Percentiles rank a stretch among this genome's conserved stretches.
phyloP scores from a whole-genome alignment of 2,888 invertebrate species.

The Macaria liturata region DNA sequence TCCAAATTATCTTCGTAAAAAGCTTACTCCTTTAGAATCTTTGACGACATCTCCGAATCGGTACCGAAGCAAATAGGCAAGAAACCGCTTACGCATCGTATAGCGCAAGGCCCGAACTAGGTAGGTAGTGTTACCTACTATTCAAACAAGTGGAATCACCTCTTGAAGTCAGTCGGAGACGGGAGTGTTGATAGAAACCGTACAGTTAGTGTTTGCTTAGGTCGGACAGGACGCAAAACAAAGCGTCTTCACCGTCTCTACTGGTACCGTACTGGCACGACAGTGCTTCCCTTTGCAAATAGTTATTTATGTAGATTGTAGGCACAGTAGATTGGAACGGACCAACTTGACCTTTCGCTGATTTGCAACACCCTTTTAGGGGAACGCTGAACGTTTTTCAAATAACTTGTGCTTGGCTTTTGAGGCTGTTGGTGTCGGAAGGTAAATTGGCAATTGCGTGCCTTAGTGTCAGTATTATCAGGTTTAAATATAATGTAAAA shows the following conservation, averaged over 20 bases:
- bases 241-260: slow-evolving; percentile 20
- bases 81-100: slow-evolving; percentile 5
- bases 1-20: no score
- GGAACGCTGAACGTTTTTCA: background rate
- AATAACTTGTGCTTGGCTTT: no score
- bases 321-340: slow-evolving; percentile 5
- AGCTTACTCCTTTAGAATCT: background rate
- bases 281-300: slow-evolving; percentile 17
- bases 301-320: slow-evolving; percentile 14
- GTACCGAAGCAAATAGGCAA: background rate
- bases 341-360: slow-evolving; percentile 8
- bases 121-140: background rate
- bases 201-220: slow-evolving; percentile 22
- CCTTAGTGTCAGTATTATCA: no score
- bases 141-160: slow-evolving; percentile 22
- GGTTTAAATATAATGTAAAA: no score
- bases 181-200: slow-evolving; percentile 19
- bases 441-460: no score
- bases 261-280: background rate
- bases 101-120: background rate
- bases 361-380: background rate
- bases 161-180: slow-evolving; percentile 16
- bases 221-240: slow-evolving; percentile 33
- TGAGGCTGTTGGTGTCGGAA: no score
- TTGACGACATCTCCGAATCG: background rate